Evolutionary conservation across 2,888 invertebrate species (phyloP).

Genomic region (Drosophila tripunctata): DNA sequence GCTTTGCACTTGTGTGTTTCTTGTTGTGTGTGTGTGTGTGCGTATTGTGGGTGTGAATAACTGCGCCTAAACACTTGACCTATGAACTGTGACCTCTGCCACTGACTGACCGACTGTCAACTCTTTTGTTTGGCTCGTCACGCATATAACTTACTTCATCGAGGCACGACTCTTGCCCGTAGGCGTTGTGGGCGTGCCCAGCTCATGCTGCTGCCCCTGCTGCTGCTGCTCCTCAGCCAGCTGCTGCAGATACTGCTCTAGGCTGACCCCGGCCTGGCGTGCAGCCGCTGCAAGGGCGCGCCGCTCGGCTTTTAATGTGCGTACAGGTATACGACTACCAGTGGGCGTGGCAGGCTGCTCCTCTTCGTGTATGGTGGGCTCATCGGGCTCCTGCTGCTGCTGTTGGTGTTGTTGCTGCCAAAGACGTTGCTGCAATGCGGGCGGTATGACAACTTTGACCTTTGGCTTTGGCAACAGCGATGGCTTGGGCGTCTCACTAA

Average conservation of each 20-base stretch:
- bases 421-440: slow-evolving; percentile 76
- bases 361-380: slow-evolving; percentile 59
- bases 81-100: slow-evolving; percentile 27
- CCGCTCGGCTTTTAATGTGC: slow-evolving; percentile 83
- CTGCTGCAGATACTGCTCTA: slow-evolving; percentile 60
- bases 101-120: slow-evolving; percentile 63
- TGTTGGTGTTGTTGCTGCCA: slow-evolving; percentile 60
- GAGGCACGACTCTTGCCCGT: slow-evolving; percentile 68
- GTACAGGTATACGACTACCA: slow-evolving; percentile 83
- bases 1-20: slow-evolving; percentile 10
- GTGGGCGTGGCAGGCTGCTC: slow-evolving; percentile 46
- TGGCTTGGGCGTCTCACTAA: slow-evolving; percentile 73
- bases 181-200: slow-evolving; percentile 39
- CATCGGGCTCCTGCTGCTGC: slow-evolving; percentile 50
- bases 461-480: slow-evolving; percentile 84
- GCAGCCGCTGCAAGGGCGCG: slow-evolving; percentile 76
- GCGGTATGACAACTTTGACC: slow-evolving; percentile 81
- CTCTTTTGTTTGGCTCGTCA: slow-evolving; percentile 50
- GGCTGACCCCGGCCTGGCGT: slow-evolving; percentile 61
- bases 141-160: slow-evolving; percentile 80
- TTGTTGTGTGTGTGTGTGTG: slow-evolving; percentile 31
- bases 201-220: slow-evolving; percentile 18
- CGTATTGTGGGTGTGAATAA: slow-evolving; percentile 32
- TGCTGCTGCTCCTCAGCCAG: slow-evolving; percentile 39
- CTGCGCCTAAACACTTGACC: slow-evolving; percentile 51